Percentiles rank a stretch among this genome's conserved stretches.
These are phyloP conservation scores for Drosophila saltans DNA, from an alignment of 1,140 invertebrate genomes.

Conservation along the genomic window DNA sequence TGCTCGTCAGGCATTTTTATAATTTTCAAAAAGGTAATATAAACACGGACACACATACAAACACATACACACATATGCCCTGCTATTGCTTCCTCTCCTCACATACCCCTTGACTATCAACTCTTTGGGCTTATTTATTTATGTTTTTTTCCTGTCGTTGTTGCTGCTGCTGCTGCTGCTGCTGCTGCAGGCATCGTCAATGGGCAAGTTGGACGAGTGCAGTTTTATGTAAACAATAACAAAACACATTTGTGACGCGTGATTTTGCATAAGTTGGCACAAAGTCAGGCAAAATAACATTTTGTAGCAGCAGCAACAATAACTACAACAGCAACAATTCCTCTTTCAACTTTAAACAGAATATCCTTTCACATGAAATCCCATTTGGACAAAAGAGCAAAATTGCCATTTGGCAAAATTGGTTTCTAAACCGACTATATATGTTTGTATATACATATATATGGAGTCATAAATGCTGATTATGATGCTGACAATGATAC, in stretches of 20 bases:
- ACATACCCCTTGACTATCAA: not conserved
- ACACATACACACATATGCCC: conserved; percentile 5
- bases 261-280: conserved; percentile 81
- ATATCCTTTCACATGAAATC: conserved; percentile 51
- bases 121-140: conserved; percentile 58
- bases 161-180: conserved; percentile 27
- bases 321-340: conserved; percentile 27
- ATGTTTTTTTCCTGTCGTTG: conserved; percentile 46
- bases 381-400: conserved; percentile 6
- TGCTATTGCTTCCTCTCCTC: not conserved
- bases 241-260: conserved; percentile 81
- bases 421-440: conserved; percentile 30
- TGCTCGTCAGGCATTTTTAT: conserved; percentile 75
- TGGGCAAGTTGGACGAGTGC: conserved; percentile 39
- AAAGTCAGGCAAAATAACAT: conserved; percentile 27
- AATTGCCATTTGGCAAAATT: conserved; percentile 32
- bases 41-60: conserved; percentile 27
- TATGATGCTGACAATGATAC: conserved; percentile 22
- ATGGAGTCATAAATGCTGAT: conserved; percentile 46
- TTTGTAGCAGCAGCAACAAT: conserved; percentile 26
- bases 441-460: no score
- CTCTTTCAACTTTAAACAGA: conserved; percentile 22
- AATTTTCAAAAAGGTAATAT: conserved; percentile 69
- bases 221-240: conserved; percentile 80
- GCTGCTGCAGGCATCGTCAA: conserved; percentile 27